Evolutionary conservation across 2,888 invertebrate species (phyloP).

Genomic region (Molanna angustata): DNA sequence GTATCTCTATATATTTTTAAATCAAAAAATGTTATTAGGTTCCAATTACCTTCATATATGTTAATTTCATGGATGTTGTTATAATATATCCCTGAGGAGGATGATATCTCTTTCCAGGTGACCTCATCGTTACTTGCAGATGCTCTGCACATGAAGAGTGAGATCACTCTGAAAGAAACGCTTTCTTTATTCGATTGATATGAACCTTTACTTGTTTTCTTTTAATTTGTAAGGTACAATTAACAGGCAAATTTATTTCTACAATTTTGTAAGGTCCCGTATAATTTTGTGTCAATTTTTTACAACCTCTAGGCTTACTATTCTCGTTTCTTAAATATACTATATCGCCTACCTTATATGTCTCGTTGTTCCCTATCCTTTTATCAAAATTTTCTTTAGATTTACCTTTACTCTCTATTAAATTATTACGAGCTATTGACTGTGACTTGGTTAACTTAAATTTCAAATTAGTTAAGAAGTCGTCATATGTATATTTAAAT

Average conservation of each 20-base stretch:
- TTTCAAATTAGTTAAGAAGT: constrained; percentile 28
- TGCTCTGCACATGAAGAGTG: not conserved
- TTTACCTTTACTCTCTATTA: constrained; percentile 32
- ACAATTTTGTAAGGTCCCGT: constrained; percentile 30
- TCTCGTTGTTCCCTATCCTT: constrained; percentile 17
- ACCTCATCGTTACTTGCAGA: not conserved
- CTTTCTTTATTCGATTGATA: constrained; percentile 22
- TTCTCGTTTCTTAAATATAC: constrained; percentile 27
- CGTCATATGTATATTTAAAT: constrained; percentile 35
- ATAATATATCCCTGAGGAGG: not conserved
- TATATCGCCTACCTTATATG: constrained; percentile 31
- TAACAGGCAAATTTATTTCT: constrained; percentile 27
- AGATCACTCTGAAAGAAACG: not conserved
- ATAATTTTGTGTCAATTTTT: constrained; percentile 29
- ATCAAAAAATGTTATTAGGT: not conserved
- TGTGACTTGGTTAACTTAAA: constrained; percentile 32
- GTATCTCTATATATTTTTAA: not conserved
- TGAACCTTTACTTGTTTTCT: constrained; percentile 26
- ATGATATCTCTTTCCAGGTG: not conserved
- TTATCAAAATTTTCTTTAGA: constrained; percentile 34
- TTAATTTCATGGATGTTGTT: not conserved
- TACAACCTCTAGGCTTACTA: constrained; percentile 16
- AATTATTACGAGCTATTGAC: constrained; percentile 34
- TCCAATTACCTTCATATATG: not conserved
- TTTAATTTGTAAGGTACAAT: constrained; percentile 31